These are phyloP conservation scores for Phaenicophaeus curvirostris DNA, from an alignment of 2,797 vertebrate species.

Conservation along the genomic window DNA sequence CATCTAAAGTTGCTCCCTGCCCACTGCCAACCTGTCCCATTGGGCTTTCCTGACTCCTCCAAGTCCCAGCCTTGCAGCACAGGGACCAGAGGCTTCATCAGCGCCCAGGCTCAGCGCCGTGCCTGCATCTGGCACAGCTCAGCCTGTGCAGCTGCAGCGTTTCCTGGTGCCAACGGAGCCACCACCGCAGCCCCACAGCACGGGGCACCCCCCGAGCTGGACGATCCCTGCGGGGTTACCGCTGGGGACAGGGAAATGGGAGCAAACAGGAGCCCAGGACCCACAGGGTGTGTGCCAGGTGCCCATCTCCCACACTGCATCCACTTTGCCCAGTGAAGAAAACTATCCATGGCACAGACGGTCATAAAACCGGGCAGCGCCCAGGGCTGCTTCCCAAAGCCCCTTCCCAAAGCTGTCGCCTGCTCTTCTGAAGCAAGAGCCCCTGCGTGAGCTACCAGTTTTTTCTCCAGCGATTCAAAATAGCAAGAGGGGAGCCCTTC, in stretches of 20 bases:
- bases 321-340: not conserved
- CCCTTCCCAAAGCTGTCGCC: fast-evolving
- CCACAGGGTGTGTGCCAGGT: fast-evolving
- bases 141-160: fast-evolving
- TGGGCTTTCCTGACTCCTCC: no score
- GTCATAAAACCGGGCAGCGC: not conserved
- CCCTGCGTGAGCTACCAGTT: not conserved
- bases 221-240: fast-evolving
- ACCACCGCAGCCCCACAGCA: fast-evolving
- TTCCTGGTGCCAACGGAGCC: fast-evolving
- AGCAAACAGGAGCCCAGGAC: not conserved
- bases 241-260: not conserved
- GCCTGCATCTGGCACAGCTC: not conserved
- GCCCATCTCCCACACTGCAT: fast-evolving
- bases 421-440: not conserved
- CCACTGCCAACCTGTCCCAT: not conserved
- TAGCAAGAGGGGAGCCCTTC: conserved; percentile 60
- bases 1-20: not conserved
- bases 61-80: not conserved
- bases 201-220: not conserved
- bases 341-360: not conserved
- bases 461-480: not conserved
- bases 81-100: fast-evolving
- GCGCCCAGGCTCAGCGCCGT: not conserved
- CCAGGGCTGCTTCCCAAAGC: fast-evolving